A percentile compares a stretch with the other conserved stretches of the same genome.
Conservation (phyloP, 2,888 invertebrate genomes). For the Tridacna crocea region DNA sequence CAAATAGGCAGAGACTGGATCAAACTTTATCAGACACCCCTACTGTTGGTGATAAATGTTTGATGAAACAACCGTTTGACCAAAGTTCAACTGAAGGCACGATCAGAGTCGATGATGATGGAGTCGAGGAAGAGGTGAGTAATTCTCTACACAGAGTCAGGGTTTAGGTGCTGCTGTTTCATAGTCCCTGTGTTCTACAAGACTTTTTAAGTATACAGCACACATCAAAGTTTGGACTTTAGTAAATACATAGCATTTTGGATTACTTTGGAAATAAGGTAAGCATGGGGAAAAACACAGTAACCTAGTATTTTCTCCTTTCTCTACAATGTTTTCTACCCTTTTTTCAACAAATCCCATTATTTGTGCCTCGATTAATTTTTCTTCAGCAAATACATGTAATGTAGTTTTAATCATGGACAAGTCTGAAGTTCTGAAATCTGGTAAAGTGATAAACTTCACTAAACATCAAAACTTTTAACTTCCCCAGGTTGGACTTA, state of each 20-base stretch:
- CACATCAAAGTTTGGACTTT: too few species aligned
- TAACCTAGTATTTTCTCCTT: not conserved
- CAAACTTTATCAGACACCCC: not conserved
- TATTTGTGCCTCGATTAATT: not conserved
- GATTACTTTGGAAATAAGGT: too few species aligned
- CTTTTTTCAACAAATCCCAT: not conserved
- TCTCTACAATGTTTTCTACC: not conserved
- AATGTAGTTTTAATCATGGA: not conserved
- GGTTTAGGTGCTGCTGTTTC: too few species aligned
- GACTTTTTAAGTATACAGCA: too few species aligned
- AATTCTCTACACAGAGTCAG: not conserved
- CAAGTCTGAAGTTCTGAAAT: not conserved
- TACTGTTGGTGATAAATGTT: too few species aligned
- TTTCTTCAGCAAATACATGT: not conserved
- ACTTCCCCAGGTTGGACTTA: too few species aligned
- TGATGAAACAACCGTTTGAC: not conserved
- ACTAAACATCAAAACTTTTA: too few species aligned
- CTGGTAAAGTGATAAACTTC: not conserved
- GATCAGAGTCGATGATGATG: constrained; percentile 18
- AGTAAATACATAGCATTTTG: not conserved
- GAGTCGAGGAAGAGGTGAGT: constrained; percentile 36
- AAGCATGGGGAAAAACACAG: not conserved
- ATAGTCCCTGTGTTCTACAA: too few species aligned
- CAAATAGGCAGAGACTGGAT: not conserved
- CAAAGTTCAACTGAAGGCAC: not conserved